Conservation (phyloP, 2,888 invertebrate genomes). For the Calliscelio sp. region DNA sequence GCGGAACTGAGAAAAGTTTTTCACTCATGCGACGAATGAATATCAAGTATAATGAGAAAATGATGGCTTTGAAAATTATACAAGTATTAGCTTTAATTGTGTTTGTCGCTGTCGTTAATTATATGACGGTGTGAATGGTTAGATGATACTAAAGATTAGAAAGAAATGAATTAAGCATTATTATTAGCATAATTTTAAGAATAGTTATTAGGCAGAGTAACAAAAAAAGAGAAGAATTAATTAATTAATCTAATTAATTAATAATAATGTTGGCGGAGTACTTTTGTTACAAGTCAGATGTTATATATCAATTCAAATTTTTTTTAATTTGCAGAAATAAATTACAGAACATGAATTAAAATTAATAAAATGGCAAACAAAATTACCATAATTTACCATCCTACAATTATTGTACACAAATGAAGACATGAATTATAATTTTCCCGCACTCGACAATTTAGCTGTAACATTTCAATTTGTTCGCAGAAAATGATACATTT, state of each 20-base stretch:
- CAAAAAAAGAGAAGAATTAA: too few relatives aligned
- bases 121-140: not conserved
- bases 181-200: not conserved
- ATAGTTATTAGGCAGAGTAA: too few relatives aligned
- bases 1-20: conserved; percentile 13
- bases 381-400: not conserved
- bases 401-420: not conserved
- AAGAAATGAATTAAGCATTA: not conserved
- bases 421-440: too few relatives aligned
- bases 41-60: not conserved
- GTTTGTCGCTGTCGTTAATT: not conserved
- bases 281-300: too few relatives aligned
- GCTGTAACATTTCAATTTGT: conserved; percentile 2
- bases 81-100: not conserved
- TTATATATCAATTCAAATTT: too few relatives aligned
- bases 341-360: too few relatives aligned
- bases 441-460: not conserved
- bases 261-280: too few relatives aligned
- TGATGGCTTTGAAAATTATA: not conserved
- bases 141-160: not conserved
- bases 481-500: not conserved
- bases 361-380: not conserved
- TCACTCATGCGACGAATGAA: not conserved
- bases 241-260: too few relatives aligned
- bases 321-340: too few relatives aligned